A percentile compares a stretch with the other conserved stretches of the same genome.
Conservation (phyloP, 2,113 vertebrate species). For the Chiloscyllium plagiosum region DNA sequence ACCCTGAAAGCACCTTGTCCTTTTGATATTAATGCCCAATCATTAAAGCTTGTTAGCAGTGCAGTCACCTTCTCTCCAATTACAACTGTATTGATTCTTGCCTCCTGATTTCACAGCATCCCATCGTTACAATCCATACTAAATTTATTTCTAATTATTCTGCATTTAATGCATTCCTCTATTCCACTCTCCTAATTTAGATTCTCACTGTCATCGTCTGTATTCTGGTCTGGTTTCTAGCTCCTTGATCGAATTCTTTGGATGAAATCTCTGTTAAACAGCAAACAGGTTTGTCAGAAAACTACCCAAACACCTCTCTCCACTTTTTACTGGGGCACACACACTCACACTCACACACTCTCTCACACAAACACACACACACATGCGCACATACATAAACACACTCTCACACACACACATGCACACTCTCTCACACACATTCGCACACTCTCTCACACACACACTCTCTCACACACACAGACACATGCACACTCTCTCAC, state of each 20-base stretch:
- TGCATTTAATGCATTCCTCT: not conserved
- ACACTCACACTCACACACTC: not conserved
- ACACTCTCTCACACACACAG: too few relatives aligned
- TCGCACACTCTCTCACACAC: too few relatives aligned
- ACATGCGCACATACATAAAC: too few relatives aligned
- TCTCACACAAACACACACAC: too few relatives aligned
- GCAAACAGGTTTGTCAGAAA: not conserved
- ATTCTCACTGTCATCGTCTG: not conserved
- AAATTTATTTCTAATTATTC: not conserved
- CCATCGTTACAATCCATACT: not conserved
- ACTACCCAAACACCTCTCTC: too few relatives aligned
- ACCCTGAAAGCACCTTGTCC: not conserved
- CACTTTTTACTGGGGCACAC: not conserved
- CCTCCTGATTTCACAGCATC: not conserved
- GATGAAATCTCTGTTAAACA: not conserved
- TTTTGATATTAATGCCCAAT: not conserved
- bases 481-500: too few relatives aligned
- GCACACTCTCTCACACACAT: too few relatives aligned
- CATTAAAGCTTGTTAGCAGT: not conserved
- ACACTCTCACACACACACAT: too few relatives aligned
- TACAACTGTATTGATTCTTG: not conserved
- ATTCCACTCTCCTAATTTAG: not conserved
- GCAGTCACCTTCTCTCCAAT: slow-evolving; percentile 13
- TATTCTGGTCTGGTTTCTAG: not conserved
- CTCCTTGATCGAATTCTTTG: not conserved